Evolutionary conservation across 2,113 vertebrate genomes (phyloP).

Genomic region (Chloropsis hardwickii): DNA sequence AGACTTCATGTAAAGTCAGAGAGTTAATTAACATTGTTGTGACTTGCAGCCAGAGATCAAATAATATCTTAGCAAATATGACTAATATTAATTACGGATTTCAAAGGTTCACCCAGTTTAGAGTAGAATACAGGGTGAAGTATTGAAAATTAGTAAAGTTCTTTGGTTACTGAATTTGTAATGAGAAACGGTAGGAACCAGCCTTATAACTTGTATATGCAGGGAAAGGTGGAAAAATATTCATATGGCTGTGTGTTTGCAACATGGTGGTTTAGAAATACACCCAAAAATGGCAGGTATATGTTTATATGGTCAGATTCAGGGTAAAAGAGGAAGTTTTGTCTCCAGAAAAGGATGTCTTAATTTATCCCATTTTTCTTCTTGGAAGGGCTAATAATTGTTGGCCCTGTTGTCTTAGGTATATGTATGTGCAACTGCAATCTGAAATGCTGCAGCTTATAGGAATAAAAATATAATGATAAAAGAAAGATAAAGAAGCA

Average conservation of each 20-base stretch:
- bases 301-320: not conserved
- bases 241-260: not conserved
- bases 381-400: not conserved
- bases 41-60: not conserved
- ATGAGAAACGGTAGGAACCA: not conserved
- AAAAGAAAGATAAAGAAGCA: not conserved
- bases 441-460: not conserved
- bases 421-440: not conserved
- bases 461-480: too few species aligned
- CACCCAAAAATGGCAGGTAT: not conserved
- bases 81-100: not conserved
- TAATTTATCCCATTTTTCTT: not conserved
- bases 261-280: not conserved
- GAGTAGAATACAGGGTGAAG: not conserved
- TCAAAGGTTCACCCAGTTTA: not conserved
- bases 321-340: not conserved
- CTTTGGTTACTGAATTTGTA: not conserved
- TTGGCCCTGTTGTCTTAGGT: not conserved
- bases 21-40: not conserved
- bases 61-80: not conserved
- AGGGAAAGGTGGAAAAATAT: not conserved
- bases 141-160: not conserved
- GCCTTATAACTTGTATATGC: not conserved
- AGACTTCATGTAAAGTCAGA: not conserved
- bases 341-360: not conserved